Base-by-base conservation (phyloP, 1,140 invertebrate genomes). In the Sarcophaga peregrina region DNA sequence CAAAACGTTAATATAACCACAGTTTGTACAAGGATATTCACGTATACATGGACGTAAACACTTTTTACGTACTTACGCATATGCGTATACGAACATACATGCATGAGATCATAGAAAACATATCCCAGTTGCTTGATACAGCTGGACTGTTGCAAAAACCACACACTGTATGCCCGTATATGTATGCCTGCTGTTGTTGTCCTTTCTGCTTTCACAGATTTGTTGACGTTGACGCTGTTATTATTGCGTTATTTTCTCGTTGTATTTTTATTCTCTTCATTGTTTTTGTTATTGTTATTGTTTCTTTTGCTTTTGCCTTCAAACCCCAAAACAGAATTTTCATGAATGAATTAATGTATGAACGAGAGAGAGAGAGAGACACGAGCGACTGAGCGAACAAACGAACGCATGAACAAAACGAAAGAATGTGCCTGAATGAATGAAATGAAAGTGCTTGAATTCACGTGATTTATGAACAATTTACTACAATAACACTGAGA, bases 401-500 rank as follows among this genome's bases (percentile, higher is more conserved):
- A 68, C 20, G 54, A 58, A 58, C 25, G 25, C 25, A 37, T 37
- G 25, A 37, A 37, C 15, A n/a, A 58, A 37, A 37, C 25, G 25
- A 37, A 37, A 37, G 25, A 2, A 37, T 37, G 62, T 8, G 62
- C 62, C 62, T 76, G 75, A 78, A 78, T 78, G 47, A 78, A 78
- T 50, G n/a, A 25, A 78, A 78, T 25, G n/a, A 20, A 78, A 78
- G 75, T 78, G 75, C 50, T 47, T 78, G n/a, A 47, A 78, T 78
- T 78, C 75, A 20, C n/a, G 75, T 78, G 75, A 78, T 78, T 78
- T 78, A 78, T 78, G 75, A 78, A 78, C 75, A 48, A 52, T 50
- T 50, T 78, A 37, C 75, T 50, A 78, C 75, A 50, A 50, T 50
- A 78, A 50, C 48, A 50, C 17, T 50, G 75, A 25, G 75, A 78